Base-by-base conservation (phyloP, 2,113 vertebrate genomes). In the Paramormyrops kingsleyae region DNA sequence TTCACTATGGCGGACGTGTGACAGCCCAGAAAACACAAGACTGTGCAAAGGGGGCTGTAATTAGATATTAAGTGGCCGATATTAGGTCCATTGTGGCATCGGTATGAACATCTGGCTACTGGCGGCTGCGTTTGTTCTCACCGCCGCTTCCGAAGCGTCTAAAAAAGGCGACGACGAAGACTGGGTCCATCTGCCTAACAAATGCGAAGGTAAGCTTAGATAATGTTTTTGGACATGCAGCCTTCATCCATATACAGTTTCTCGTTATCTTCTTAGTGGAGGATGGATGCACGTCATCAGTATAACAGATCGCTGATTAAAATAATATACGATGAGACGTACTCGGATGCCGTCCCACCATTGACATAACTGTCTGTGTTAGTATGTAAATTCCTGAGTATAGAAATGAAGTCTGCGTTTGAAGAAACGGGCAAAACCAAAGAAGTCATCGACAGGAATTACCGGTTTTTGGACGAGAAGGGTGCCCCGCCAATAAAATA, bases 341-440 rank as follows among this genome's bases (percentile, higher is more conserved):
- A 70, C 44, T 8, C n/a, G 19, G 17, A 84, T 46, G 39, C 8
- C 44, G 83, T n/a, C 47, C 24, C 31, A 83, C n/a, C 59, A 9
- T 59, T n/a, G 39, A 35, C 42, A 19, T 50, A 49, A 42, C 74
- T 66, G 24, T 9, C 91, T 90, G 91, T 90, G 74, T 89, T 94
- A 99, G 98, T 99, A 66, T 99, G 99, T 92, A 99, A 99, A 90
- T 99, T 98, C 0, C 97, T 99, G 15, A 98, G 98, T 0, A 96
- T 99, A 87, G 99, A 99, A 94, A 96, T 99, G 96, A 99, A 99
- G 93, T 98, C 96, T 0, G 97, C 98, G 1, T 99, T 99, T 3
- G 97, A 98, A 4, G 98, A 99, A 94, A 99, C 99, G 0, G 95
- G 98, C 50, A 99, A 96, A 93, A 99, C 97, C 27, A 98, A 98